Evolutionary conservation across 2,797 vertebrate species (phyloP), one percentile per base, ranked within the genome.

Genomic region (Neosilurus mollespiculum): DNA sequence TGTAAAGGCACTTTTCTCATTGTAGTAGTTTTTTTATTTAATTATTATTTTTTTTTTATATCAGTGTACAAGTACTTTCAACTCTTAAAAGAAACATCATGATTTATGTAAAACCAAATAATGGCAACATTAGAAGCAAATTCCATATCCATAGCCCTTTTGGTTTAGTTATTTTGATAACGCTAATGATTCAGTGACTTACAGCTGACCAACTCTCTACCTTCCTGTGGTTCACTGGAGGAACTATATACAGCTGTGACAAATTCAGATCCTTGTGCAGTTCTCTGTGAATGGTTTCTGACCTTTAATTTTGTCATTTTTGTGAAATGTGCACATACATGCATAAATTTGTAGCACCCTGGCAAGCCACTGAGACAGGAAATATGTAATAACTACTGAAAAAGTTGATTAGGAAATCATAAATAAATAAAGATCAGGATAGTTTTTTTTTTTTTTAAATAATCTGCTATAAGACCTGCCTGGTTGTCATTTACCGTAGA

Each of bases 1-100:
- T 80, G n/a, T 54, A 67, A 56, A 8, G 8, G 26, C 43, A 24
- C 37, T 78, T 70, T 69, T 69, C 22, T n/a, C 65, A 59, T 81
- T 81, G 11, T 22, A 80, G 24, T 80, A 30, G 11, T 69, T 18
- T 22, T 22, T 75, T 30, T 73, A 37, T 43, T 59, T 26, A 49
- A 6, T 37, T 67, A 20, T 24, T 30, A 1, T 59, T 9, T 72
- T 24, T 71, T 24, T 12, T 43, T 76, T 22, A 49, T 2, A 9
- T 37, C 26, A 34, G 20, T 30, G 67, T 80, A 37, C 62, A 77
- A 61, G 62, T 30, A 65, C 26, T 34, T 12, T 76, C 26, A 76
- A 14, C 34, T 34, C 1, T 9, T 59, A 7, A 58, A 30, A 75
- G 53, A 34, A 20, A 24, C 34, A 61, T 15, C 34, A n/a, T 62